Evolutionary conservation across 2,888 invertebrate genomes (phyloP).

Genomic region (Diplolepis rosae): DNA sequence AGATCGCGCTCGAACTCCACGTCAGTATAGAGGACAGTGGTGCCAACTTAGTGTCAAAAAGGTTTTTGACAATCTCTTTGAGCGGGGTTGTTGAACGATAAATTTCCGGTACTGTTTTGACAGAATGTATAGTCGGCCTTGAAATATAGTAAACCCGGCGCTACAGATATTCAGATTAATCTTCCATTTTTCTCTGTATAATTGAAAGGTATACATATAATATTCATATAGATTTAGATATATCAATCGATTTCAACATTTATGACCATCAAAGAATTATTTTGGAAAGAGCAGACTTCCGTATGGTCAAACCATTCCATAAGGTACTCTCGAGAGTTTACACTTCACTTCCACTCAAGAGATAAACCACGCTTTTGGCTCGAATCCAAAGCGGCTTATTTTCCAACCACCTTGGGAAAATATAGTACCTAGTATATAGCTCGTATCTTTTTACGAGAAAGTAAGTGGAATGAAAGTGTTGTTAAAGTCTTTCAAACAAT

Average conservation of each 20-base stretch:
- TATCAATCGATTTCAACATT: too few relatives aligned
- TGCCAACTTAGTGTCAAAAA: too few relatives aligned
- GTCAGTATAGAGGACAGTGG: too few relatives aligned
- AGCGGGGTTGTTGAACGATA: too few relatives aligned
- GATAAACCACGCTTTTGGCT: conserved; percentile 56
- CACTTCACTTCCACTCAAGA: conserved; percentile 54
- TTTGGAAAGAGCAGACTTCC: not conserved
- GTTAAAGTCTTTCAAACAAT: conserved; percentile 12
- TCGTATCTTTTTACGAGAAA: conserved; percentile 33
- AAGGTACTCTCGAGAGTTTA: conserved; percentile 33
- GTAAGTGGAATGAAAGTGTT: conserved; percentile 34
- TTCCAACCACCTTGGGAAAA: conserved; percentile 41
- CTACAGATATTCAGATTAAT: too few relatives aligned
- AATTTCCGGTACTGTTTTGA: too few relatives aligned
- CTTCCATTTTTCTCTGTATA: too few relatives aligned
- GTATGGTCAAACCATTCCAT: not conserved
- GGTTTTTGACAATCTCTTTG: too few relatives aligned
- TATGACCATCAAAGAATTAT: not conserved
- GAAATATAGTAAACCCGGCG: too few relatives aligned
- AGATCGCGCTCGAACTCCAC: too few relatives aligned
- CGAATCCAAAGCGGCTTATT: conserved; percentile 55
- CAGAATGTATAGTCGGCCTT: too few relatives aligned
- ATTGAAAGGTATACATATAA: too few relatives aligned
- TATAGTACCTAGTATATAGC: not conserved
- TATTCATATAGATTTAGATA: not conserved